Base-by-base conservation (phyloP, 2,888 invertebrate species). In the Cancer borealis region DNA sequence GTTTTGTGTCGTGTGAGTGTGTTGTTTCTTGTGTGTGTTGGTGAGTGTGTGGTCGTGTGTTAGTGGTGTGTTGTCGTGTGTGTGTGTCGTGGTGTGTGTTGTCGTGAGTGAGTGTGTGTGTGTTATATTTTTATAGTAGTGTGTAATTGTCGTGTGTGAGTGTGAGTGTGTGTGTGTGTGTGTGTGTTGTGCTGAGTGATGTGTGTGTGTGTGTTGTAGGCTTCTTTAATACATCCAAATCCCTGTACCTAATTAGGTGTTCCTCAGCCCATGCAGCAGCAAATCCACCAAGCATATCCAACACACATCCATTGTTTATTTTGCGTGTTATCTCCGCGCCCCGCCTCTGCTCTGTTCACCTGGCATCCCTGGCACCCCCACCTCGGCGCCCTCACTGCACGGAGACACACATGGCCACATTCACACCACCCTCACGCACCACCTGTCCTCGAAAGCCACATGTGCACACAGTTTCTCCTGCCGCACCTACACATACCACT, bases 381-480 rank as follows among this genome's bases (percentile, higher is more conserved):
- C 30, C n/a, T n/a, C 26, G 5, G 30, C 30, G 0, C 5, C 30
- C 79, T 79, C 30, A 6, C 79, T 30, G 30, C 79, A 79, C 79
- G 79, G 79, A 79, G 12, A 79, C 79, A 79, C 79, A 79, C 79
- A 79, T 79, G 79, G 79, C 79, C 79, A 79, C 79, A 79, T 6
- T 30, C 8, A 30, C 79, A 30, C 8, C 79, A 26, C n/a, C 79
- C 3, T 12, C 79, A 79, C 79, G 79, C 30, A 26, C n/a, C 79
- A 30, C 30, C 30, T 30, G 12, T 30, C 30, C 79, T 12, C 10
- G 21, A 30, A 66, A 14, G 79, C 4, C 79, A 79, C 26, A 79
- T 30, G 79, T 79, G 79, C 79, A 26, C 5, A 12, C 79, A 30
- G 79, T 30, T 30, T 30, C 12, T 8, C n/a, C n/a, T 1, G 4